Evolutionary conservation across 2,888 invertebrate genomes (phyloP).

Genomic region (Deilephila elpenor): DNA sequence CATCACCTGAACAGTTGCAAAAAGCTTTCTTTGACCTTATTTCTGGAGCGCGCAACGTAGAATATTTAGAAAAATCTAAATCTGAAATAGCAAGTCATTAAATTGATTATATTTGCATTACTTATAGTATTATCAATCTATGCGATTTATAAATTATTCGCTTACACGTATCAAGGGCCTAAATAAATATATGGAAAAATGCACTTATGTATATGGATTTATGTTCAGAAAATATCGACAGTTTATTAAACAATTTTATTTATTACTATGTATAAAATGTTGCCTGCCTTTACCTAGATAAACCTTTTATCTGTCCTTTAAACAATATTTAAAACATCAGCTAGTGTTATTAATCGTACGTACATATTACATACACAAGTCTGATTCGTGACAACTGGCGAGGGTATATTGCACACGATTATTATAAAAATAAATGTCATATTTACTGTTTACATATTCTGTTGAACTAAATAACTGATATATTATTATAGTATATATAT

Average conservation of each 20-base stretch:
- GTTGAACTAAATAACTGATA: background rate
- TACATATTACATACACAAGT: slow-evolving; percentile 1
- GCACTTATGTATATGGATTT: background rate
- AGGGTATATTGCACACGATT: background rate
- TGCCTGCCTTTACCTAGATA: slow-evolving; percentile 16
- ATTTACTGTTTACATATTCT: background rate
- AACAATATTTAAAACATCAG: background rate
- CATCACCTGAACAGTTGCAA: slow-evolving; percentile 65
- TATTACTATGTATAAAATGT: slow-evolving; percentile 7
- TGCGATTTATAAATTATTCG: background rate
- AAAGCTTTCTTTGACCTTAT: slow-evolving; percentile 11
- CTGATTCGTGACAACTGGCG: background rate
- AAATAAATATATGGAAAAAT: background rate
- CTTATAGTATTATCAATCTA: background rate
- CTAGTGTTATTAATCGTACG: background rate
- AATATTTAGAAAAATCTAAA: slow-evolving; percentile 61
- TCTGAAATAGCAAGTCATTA: slow-evolving; percentile 49
- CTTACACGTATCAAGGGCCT: background rate
- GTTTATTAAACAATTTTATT: background rate
- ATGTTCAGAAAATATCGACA: background rate
- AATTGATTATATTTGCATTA: background rate
- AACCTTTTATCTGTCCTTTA: background rate
- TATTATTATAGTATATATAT: too few relatives aligned
- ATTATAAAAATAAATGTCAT: background rate
- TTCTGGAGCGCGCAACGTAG: slow-evolving; percentile 35